Percentiles rank a stretch among this genome's conserved stretches.
Conservation (phyloP, 2,888 invertebrate species). For the Seira musarum region DNA sequence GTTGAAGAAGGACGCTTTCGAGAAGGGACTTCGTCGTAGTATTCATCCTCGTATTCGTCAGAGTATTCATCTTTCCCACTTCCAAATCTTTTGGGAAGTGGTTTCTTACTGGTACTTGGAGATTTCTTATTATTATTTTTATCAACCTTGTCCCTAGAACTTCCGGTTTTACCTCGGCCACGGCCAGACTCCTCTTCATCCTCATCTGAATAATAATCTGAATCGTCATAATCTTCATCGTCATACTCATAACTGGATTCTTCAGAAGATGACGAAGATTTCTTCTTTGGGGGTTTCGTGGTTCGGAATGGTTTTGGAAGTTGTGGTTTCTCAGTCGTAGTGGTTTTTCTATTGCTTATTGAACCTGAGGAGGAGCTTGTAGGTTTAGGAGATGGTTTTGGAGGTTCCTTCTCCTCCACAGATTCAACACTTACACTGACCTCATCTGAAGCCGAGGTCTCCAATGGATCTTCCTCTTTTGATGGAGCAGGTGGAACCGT, state of each 20-base stretch:
- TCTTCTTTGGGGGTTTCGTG: slow-evolving; percentile 17
- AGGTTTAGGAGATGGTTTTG: not conserved
- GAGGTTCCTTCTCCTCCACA: not conserved
- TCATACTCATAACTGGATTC: slow-evolving; percentile 27
- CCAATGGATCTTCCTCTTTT: slow-evolving; percentile 18
- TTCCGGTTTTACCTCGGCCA: not conserved
- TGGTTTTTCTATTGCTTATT: not conserved
- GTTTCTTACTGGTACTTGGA: slow-evolving; percentile 26
- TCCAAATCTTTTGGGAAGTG: slow-evolving; percentile 24
- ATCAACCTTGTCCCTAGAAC: no score
- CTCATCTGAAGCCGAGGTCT: slow-evolving; percentile 34
- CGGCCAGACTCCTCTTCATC: slow-evolving; percentile 7
- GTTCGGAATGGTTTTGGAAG: slow-evolving; percentile 50
- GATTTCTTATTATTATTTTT: not conserved
- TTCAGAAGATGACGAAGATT: not conserved
- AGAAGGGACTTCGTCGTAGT: slow-evolving; percentile 17
- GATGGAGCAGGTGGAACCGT: not conserved
- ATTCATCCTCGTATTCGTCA: slow-evolving; percentile 29
- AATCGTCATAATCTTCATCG: slow-evolving; percentile 16
- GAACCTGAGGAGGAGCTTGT: not conserved
- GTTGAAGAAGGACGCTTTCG: not conserved
- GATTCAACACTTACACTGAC: slow-evolving; percentile 32
- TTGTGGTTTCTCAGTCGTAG: slow-evolving; percentile 33
- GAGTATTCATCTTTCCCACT: slow-evolving; percentile 20
- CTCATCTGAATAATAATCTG: slow-evolving; percentile 24